Percentiles rank a stretch among this genome's conserved stretches.
phyloP scores from a whole-genome alignment of 2,888 invertebrate genomes.

The Papilio gigon region DNA sequence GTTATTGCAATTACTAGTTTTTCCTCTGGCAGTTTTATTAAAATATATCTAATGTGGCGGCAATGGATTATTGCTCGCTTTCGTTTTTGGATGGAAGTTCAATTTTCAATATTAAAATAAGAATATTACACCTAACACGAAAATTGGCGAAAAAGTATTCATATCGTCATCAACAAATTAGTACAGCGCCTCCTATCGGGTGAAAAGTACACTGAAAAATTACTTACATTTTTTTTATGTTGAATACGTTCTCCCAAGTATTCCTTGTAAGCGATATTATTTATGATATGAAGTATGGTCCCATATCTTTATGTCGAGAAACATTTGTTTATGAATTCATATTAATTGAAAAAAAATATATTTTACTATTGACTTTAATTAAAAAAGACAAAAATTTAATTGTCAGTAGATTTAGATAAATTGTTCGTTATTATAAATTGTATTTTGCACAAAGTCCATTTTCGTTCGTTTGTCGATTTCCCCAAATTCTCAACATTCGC shows the following conservation, averaged over 20 bases:
- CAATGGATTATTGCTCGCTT: background rate
- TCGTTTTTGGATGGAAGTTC: background rate
- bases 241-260: too few relatives aligned
- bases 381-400: too few relatives aligned
- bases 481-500: constrained; percentile 4
- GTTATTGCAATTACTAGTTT: background rate
- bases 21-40: constrained; percentile 13
- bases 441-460: constrained; percentile 11
- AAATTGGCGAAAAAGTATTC: too few relatives aligned
- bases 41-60: background rate
- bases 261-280: too few relatives aligned
- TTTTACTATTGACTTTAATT: background rate
- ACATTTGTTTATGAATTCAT: too few relatives aligned
- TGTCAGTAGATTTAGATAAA: background rate
- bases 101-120: background rate
- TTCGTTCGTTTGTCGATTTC: background rate
- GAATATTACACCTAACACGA: too few relatives aligned
- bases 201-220: too few relatives aligned
- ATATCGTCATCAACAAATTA: too few relatives aligned
- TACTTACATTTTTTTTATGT: too few relatives aligned
- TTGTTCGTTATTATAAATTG: background rate
- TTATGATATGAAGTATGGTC: too few relatives aligned
- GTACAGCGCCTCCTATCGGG: too few relatives aligned
- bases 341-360: background rate
- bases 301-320: too few relatives aligned